phyloP scores from a whole-genome alignment of 1,140 invertebrate genomes.

The Cydia amplana region DNA sequence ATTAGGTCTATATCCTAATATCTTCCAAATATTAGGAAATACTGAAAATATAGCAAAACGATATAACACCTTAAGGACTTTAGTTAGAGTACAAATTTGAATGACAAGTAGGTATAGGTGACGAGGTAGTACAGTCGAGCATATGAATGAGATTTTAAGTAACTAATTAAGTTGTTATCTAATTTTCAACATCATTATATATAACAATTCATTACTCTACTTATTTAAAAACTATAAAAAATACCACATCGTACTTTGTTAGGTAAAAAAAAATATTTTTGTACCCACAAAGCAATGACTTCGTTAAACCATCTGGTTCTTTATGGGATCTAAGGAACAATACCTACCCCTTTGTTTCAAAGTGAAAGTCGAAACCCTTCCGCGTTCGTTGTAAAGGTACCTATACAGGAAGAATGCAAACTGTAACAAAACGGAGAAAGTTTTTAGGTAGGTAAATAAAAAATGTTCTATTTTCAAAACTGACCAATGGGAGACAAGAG shows the following conservation, averaged over 20 bases:
- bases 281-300: background rate
- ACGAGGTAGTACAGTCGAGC: background rate
- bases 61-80: background rate
- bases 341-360: conserved; percentile 59
- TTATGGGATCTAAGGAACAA: conserved; percentile 39
- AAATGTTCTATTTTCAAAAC: conserved; percentile 53
- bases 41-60: background rate
- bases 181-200: too few species aligned
- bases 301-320: conserved; percentile 21
- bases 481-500: conserved; percentile 58
- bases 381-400: conserved; percentile 57
- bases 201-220: too few species aligned
- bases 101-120: background rate
- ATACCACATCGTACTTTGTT: too few species aligned
- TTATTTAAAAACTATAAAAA: too few species aligned
- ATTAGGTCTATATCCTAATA: too few species aligned
- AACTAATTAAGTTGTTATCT: background rate
- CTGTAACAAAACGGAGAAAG: conserved; percentile 78
- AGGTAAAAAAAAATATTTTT: background rate
- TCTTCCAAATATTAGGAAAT: background rate
- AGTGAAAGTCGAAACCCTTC: conserved; percentile 71
- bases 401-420: conserved; percentile 68
- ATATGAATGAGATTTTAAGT: conserved; percentile 6
- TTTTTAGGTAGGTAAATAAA: conserved; percentile 59
- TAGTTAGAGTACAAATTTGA: background rate